Percentiles rank a stretch among this genome's conserved stretches.
Evolutionary conservation across 2,888 invertebrate genomes (phyloP).

Genomic region (Polydrusus tereticollis): DNA sequence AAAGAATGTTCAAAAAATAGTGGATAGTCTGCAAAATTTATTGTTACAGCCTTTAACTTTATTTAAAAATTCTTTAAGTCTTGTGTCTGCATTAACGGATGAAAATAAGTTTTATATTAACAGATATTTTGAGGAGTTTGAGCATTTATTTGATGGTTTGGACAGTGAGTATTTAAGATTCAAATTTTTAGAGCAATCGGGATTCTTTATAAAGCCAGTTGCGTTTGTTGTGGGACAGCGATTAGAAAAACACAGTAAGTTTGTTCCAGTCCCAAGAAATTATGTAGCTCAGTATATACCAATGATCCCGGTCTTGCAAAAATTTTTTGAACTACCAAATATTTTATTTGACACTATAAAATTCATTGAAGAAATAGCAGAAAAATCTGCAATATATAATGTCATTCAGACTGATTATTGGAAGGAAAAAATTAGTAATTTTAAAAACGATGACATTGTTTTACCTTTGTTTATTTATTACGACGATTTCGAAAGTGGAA

Average conservation of each 20-base stretch:
- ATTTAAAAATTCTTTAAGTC: not conserved
- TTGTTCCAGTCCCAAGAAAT: not conserved
- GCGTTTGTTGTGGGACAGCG: not conserved
- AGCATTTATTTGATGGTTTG: not conserved
- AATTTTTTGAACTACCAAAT: constrained; percentile 33
- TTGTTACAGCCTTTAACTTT: not conserved
- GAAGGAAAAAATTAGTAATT: constrained; percentile 30
- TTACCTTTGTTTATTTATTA: constrained; percentile 36
- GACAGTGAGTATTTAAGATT: constrained; percentile 39
- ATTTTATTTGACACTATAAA: constrained; percentile 32
- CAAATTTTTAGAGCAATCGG: constrained; percentile 17
- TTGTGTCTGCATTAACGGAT: no score
- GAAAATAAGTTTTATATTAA: no score
- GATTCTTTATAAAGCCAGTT: not conserved
- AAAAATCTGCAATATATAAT: constrained; percentile 26
- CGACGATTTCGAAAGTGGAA: no score
- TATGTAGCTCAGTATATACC: constrained; percentile 33
- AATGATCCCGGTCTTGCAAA: constrained; percentile 20
- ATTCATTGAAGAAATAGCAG: constrained; percentile 26
- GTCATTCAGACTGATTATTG: constrained; percentile 40
- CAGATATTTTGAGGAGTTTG: not conserved
- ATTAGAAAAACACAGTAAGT: not conserved
- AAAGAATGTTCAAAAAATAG: not conserved
- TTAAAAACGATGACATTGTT: constrained; percentile 22
- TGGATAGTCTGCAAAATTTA: not conserved